Base-by-base conservation (phyloP, 2,888 invertebrate genomes). In the Brachylomia viminalis region DNA sequence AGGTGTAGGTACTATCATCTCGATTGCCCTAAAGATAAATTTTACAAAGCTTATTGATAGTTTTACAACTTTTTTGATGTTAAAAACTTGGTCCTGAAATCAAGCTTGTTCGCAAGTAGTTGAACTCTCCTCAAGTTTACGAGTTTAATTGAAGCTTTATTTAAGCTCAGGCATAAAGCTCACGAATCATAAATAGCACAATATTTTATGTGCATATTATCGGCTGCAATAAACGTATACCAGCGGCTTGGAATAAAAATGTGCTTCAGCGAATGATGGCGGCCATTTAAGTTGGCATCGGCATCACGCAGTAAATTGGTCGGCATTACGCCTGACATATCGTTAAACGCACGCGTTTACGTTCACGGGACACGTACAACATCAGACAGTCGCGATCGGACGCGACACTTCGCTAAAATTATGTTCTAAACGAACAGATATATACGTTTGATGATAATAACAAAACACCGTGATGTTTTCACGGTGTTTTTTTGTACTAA, bases 201-300 rank as follows among this genome's bases (percentile, higher is more conserved):
- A 81, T 82, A 85, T 82, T 85, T 72, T 61, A 82, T 72, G 59
- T 23, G 66, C 66, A 72, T 77, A 72, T 77, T 82, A 82, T 72
- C 72, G 65, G 27, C n/a, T 59, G 58, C 77, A 82, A 82, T 82
- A 82, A 83, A 70, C 47, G 38, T 66, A 72, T 58, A 72, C 61
- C 45, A 76, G 65, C 65, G 65, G 69, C 45, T 69, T 49, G 42
- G 30, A 52, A 82, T 85, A 82, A 82, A 83, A 82, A 77, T 62
- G 47, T 72, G 61, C 69, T 83, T 64, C 45, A 58, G 47, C 49
- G 52, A 72, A 70, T 85, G 85, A 82, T 82, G 38, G 77, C 52
- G 23, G 30, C 58, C 66, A 58, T 72, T 77, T 67, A 82, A 81
- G 76, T 69, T 54, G 75, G 47, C 66, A 49, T 52, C 45, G 72